A percentile compares a stretch with the other conserved stretches of the same genome.
phyloP scores from a whole-genome alignment of 2,888 invertebrate species.

The Melanostoma scalare region DNA sequence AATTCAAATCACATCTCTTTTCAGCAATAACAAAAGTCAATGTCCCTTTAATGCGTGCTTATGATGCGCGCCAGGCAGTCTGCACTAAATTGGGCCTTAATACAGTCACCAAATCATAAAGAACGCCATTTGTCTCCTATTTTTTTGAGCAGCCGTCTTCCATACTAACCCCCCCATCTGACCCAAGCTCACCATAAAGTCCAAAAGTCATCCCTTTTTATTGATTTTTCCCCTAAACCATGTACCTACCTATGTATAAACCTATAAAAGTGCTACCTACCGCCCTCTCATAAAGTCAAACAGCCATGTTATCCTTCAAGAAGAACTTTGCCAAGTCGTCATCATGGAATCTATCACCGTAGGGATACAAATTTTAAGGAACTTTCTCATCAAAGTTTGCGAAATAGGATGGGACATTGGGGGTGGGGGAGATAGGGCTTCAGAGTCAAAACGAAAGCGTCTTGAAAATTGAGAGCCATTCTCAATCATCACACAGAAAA shows the following conservation, averaged over 20 bases:
- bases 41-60: no score
- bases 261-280: background rate
- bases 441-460: conserved; percentile 27
- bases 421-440: no score
- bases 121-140: conserved; percentile 22
- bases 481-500: conserved; percentile 18
- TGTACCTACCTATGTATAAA: background rate
- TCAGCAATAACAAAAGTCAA: no score
- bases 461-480: conserved; percentile 42
- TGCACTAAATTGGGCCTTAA: conserved; percentile 57
- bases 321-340: conserved; percentile 55
- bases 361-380: conserved; percentile 38
- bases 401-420: background rate
- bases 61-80: conserved; percentile 44
- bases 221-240: conserved; percentile 25
- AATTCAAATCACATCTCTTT: no score
- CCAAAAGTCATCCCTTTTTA: conserved; percentile 24
- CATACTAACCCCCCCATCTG: no score
- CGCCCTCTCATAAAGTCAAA: background rate
- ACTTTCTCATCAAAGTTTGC: conserved; percentile 27
- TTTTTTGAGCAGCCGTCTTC: background rate
- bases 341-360: conserved; percentile 40
- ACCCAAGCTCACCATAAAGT: conserved; percentile 2
- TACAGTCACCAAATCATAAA: conserved; percentile 48
- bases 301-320: conserved; percentile 16